Conservation (phyloP, 2,113 vertebrate genomes). For the Martes martes region DNA sequence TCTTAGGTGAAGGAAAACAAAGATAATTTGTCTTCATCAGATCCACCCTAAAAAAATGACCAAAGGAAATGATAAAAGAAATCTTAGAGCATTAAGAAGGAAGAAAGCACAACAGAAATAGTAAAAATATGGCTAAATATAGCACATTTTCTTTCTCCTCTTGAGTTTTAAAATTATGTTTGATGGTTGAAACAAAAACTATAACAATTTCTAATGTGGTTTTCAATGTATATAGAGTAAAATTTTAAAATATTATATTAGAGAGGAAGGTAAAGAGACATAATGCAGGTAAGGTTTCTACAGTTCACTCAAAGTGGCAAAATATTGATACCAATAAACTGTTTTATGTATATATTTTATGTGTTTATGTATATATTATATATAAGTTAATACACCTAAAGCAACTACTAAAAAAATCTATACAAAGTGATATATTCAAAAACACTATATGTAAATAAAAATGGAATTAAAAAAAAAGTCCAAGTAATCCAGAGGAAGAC, state of each 20-base stretch:
- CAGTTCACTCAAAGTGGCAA: background rate
- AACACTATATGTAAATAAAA: background rate
- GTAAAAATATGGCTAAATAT: slow-evolving; percentile 5
- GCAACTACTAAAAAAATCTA: background rate
- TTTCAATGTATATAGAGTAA: background rate
- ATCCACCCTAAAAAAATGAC: background rate
- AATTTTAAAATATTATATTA: slow-evolving; percentile 5
- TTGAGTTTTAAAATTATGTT: slow-evolving; percentile 2
- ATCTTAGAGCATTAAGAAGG: background rate
- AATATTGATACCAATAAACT: background rate
- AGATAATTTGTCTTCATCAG: slow-evolving; percentile 4
- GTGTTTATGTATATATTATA: background rate
- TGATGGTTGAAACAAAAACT: slow-evolving; percentile 18
- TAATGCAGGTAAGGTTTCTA: background rate
- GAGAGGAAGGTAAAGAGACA: background rate
- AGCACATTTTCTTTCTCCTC: background rate
- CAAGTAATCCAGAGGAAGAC: background rate
- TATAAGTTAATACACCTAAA: background rate
- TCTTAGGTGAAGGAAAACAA: slow-evolving; percentile 21
- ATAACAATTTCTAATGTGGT: background rate
- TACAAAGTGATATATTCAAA: background rate
- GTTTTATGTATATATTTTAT: background rate
- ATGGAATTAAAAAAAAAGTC: background rate
- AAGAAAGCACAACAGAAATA: slow-evolving; percentile 10
- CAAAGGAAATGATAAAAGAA: slow-evolving; percentile 35